Evolutionary conservation across 2,797 vertebrate genomes (phyloP).

Genomic region (Masticophis lateralis): DNA sequence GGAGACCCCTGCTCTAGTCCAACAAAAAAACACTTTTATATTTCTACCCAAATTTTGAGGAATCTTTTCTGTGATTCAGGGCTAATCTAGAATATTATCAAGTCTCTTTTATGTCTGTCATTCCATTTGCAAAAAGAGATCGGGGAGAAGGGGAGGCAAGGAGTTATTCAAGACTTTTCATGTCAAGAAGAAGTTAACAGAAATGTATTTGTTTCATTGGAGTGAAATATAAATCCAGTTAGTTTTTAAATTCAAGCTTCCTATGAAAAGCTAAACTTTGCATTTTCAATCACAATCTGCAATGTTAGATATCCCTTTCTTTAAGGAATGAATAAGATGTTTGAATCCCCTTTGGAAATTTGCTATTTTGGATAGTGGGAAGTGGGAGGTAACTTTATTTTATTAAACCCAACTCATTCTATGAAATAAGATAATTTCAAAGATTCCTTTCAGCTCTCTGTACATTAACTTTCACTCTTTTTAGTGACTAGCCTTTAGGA

Average conservation of each 20-base stretch:
- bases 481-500: slow-evolving; percentile 14
- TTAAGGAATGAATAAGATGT: background rate
- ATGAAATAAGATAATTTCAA: slow-evolving; percentile 9
- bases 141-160: background rate
- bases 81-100: background rate
- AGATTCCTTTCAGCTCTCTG: background rate
- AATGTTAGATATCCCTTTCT: background rate
- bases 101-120: background rate
- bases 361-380: background rate
- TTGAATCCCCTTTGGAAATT: background rate
- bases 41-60: background rate
- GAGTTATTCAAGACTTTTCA: background rate
- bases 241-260: background rate
- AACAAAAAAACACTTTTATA: background rate
- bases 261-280: background rate
- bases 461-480: background rate
- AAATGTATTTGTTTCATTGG: background rate
- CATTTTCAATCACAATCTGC: slow-evolving; percentile 1
- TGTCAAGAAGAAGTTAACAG: background rate
- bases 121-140: background rate
- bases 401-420: slow-evolving; percentile 2
- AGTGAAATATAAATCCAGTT: background rate
- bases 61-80: background rate
- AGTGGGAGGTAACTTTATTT: slow-evolving; percentile 6
- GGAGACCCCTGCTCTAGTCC: background rate